Percentiles rank a stretch among this genome's conserved stretches.
These are phyloP conservation scores for Zeus faber DNA, from an alignment of 2,113 vertebrate genomes.

Conservation along the genomic window DNA sequence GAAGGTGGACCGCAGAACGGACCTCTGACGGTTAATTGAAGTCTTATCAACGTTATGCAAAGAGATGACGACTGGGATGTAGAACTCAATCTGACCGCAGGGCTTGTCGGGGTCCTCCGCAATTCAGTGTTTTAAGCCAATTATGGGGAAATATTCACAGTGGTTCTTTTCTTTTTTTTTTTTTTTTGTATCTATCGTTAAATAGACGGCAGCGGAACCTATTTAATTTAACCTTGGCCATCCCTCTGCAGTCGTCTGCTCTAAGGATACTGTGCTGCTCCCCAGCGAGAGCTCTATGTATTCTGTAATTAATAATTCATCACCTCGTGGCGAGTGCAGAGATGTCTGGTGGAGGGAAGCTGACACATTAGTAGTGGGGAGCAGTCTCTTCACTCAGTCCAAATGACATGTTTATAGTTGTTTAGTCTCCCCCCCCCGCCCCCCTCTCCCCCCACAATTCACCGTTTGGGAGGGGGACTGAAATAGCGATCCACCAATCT, in stretches of 20 bases:
- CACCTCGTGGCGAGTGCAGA: conserved; percentile 63
- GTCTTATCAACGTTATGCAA: conserved; percentile 71
- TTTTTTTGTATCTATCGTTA: conserved; percentile 62
- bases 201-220: conserved; percentile 58
- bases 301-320: conserved; percentile 79
- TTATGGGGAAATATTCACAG: no score
- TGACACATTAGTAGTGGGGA: conserved; percentile 45
- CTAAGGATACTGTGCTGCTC: conserved; percentile 53
- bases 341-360: conserved; percentile 46
- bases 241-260: conserved; percentile 66
- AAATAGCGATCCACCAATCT: no score
- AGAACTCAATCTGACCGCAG: conserved; percentile 59
- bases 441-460: background rate
- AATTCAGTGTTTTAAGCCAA: conserved; percentile 70
- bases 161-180: no score
- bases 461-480: no score
- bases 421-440: conserved; percentile 12
- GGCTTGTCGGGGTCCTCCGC: conserved; percentile 56
- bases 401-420: conserved; percentile 50
- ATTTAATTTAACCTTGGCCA: conserved; percentile 75
- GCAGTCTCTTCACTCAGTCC: conserved; percentile 44
- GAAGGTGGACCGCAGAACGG: conserved; percentile 54
- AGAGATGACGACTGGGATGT: conserved; percentile 58
- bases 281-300: conserved; percentile 65
- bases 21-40: conserved; percentile 75